Evolutionary conservation across 2,113 vertebrate species (phyloP), one percentile per base, ranked within the genome.

Genomic region (Lanius ludovicianus): DNA sequence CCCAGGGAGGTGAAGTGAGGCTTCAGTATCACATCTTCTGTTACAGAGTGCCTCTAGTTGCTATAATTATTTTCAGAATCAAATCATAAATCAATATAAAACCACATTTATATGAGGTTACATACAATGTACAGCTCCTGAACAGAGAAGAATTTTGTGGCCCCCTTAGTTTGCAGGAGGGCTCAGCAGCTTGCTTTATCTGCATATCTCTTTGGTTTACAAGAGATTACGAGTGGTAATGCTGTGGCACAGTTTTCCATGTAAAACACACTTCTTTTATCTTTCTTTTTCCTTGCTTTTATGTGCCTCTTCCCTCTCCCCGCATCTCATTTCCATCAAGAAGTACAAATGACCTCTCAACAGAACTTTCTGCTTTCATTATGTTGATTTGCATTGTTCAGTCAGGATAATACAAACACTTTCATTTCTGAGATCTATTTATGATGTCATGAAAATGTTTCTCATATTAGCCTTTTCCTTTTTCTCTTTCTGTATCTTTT

Each of bases 371-470:
- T 14, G 4, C 28, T 90, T 96, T 42, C 68, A 20, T 92, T 94
- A 89, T 67, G 31, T 89, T 67, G 68, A 93, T 96, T 84, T 94
- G 68, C 79, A 76, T 94, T 93, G 78, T 68, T 65, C 87, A 89
- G 57, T 59, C 52, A 79, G 60, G 62, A 88, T 84, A 90, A 91
- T 59, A 41, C 76, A 80, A 56, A 81, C 89, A 20, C 86, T 84
- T 79, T 13, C 6, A 57, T 88, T 93, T 92, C 71, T 74, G 57
- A 91, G 53, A 50, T 93, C 85, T 86, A 87, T 92, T 95, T 94
- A 78, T 83, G 73, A 76, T 92, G 56, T 55, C 65, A 50, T 49
- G 81, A 69, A 46, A 33, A 74, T 20, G 60, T 70, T 87, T 49
- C 93, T 91, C 42, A 87, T 44, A 42, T 87, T 74, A 80, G 77